Percentiles rank a stretch among this genome's conserved stretches.
These are phyloP conservation scores for Cherax quadricarinatus DNA, from an alignment of 1,140 invertebrate genomes.

Conservation along the genomic window DNA sequence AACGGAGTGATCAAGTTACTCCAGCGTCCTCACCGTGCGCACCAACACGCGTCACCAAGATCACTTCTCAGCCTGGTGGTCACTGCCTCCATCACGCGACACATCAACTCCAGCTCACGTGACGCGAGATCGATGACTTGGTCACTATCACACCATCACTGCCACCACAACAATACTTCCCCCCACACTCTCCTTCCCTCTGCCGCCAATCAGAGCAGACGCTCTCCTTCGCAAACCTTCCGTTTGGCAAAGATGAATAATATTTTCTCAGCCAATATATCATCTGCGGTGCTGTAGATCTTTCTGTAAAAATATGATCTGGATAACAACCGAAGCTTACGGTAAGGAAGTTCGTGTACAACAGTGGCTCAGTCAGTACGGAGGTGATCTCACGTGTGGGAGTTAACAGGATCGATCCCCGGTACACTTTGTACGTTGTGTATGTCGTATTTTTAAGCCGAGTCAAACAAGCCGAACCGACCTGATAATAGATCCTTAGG, in stretches of 20 bases:
- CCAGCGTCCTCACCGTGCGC: background rate
- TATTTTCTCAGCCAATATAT: background rate
- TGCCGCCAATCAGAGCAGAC: background rate
- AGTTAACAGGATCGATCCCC: no score
- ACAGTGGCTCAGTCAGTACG: no score
- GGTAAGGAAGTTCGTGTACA: no score
- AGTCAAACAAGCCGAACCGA: no score
- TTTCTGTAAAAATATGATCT: no score
- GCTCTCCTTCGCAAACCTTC: background rate
- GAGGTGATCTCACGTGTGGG: no score
- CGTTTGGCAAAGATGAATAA: background rate
- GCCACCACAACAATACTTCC: background rate
- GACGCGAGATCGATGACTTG: background rate
- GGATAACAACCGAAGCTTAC: no score
- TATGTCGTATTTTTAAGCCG: no score
- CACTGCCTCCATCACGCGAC: slow-evolving; percentile 9
- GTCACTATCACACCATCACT: background rate
- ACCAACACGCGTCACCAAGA: slow-evolving; percentile 1
- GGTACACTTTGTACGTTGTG: no score
- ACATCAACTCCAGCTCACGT: slow-evolving; percentile 9
- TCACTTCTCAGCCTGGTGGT: slow-evolving; percentile 19
- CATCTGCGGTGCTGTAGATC: no score
- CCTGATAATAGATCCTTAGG: no score
- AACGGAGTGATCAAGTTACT: slow-evolving; percentile 10
- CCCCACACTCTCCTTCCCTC: background rate